phyloP scores from a whole-genome alignment of 2,888 invertebrate genomes.

The Rhamphomyia laevipes region DNA sequence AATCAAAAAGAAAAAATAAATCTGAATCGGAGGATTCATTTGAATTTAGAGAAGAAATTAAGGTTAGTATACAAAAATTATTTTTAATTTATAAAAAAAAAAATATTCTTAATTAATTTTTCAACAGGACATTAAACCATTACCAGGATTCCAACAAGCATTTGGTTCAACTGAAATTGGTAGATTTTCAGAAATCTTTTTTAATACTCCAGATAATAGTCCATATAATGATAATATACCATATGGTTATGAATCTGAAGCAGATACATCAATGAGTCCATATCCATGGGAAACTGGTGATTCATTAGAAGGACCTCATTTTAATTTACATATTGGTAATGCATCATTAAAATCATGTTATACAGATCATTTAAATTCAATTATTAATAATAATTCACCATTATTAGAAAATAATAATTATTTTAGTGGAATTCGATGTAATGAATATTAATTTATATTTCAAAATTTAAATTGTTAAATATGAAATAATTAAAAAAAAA shows the following conservation, averaged over 20 bases:
- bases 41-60: conserved; percentile 27
- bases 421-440: conserved; percentile 21
- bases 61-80: conserved; percentile 17
- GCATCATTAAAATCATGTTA: conserved; percentile 20
- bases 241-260: conserved; percentile 18
- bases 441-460: conserved; percentile 19
- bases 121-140: conserved; percentile 41
- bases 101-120: neutral
- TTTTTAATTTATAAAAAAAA: neutral
- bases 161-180: conserved; percentile 79
- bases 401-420: conserved; percentile 15
- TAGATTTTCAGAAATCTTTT: conserved; percentile 62
- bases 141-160: conserved; percentile 75
- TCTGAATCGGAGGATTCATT: conserved; percentile 2
- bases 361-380: conserved; percentile 15
- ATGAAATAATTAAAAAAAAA: too few species aligned
- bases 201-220: conserved; percentile 27
- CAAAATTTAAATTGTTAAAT: neutral
- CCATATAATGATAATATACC: conserved; percentile 17
- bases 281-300: conserved; percentile 22
- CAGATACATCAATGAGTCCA: conserved; percentile 19
- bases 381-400: conserved; percentile 11
- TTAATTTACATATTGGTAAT: conserved; percentile 21
- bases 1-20: conserved; percentile 25
- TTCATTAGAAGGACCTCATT: conserved; percentile 21